A percentile compares a stretch with the other conserved stretches of the same genome.
Evolutionary conservation across 2,888 invertebrate genomes (phyloP).

Genomic region (Pelosia muscerda): DNA sequence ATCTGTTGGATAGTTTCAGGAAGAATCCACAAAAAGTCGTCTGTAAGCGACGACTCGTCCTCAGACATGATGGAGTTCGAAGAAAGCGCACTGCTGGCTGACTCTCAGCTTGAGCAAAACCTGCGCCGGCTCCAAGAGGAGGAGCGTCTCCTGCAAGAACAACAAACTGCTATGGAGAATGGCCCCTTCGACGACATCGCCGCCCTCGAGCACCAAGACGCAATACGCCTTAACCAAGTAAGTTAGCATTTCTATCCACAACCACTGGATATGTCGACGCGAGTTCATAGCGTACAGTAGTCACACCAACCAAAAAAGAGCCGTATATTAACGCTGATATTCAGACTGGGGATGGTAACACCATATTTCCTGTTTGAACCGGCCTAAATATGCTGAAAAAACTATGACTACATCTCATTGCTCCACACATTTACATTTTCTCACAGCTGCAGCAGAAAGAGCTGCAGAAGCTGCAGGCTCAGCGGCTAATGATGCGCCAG

Average conservation of each 20-base stretch:
- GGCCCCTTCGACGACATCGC: constrained; percentile 74
- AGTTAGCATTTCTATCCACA: constrained; percentile 22
- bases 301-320: no score
- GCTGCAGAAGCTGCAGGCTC: constrained; percentile 68
- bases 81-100: constrained; percentile 91
- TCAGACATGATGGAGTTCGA: constrained; percentile 98
- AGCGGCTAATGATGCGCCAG: constrained; percentile 48
- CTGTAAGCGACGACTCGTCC: constrained; percentile 93
- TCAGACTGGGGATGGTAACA: background rate
- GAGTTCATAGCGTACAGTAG: background rate
- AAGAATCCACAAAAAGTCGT: constrained; percentile 95
- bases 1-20: constrained; percentile 86
- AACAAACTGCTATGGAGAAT: constrained; percentile 90
- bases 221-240: constrained; percentile 77
- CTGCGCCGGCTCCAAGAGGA: constrained; percentile 87
- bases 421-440: background rate
- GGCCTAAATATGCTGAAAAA: background rate
- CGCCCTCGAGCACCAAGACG: constrained; percentile 76
- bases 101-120: constrained; percentile 73
- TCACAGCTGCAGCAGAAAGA: constrained; percentile 72
- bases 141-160: constrained; percentile 91
- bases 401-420: background rate
- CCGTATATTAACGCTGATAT: background rate
- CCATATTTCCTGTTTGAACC: background rate
- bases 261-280: background rate